These are phyloP conservation scores for Microctenopoma stevenorrisi DNA, from an alignment of 2,797 vertebrate genomes.

Conservation along the genomic window DNA sequence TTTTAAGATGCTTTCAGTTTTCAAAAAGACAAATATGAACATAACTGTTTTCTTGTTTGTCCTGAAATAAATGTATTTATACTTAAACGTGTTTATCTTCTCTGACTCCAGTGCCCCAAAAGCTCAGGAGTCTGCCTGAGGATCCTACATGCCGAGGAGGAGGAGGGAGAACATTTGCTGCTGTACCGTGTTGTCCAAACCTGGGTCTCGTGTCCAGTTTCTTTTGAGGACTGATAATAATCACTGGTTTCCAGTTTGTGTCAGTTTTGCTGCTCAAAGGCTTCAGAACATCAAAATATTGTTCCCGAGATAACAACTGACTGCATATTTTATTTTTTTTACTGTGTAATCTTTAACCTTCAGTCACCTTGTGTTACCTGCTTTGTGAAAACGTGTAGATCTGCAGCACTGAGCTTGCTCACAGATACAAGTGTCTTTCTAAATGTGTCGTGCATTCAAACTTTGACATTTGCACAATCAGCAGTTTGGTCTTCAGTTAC, in stretches of 20 bases:
- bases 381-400: slow-evolving; percentile 5
- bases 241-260: slow-evolving; percentile 35
- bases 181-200: slow-evolving; percentile 41
- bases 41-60: too few relatives aligned
- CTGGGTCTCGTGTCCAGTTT: slow-evolving; percentile 13
- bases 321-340: slow-evolving; percentile 61
- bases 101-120: slow-evolving; percentile 60
- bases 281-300: slow-evolving; percentile 26
- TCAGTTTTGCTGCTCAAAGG: slow-evolving; percentile 48
- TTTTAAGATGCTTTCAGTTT: too few relatives aligned
- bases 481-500: slow-evolving; percentile 6
- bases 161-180: slow-evolving; percentile 46
- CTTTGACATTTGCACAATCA: slow-evolving; percentile 17
- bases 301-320: slow-evolving; percentile 20
- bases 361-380: slow-evolving; percentile 13
- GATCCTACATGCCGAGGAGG: slow-evolving; percentile 12
- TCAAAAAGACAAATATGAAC: too few relatives aligned
- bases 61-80: too few relatives aligned
- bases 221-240: slow-evolving; percentile 17
- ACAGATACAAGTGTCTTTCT: slow-evolving; percentile 1
- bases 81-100: background rate
- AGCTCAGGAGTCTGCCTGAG: slow-evolving; percentile 69
- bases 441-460: background rate
- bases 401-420: slow-evolving; percentile 20
- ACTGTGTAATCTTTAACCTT: slow-evolving; percentile 26